A percentile compares a stretch with the other conserved stretches of the same genome.
Evolutionary conservation across 2,888 invertebrate genomes (phyloP).

Genomic region (Rhyacophila evoluta): DNA sequence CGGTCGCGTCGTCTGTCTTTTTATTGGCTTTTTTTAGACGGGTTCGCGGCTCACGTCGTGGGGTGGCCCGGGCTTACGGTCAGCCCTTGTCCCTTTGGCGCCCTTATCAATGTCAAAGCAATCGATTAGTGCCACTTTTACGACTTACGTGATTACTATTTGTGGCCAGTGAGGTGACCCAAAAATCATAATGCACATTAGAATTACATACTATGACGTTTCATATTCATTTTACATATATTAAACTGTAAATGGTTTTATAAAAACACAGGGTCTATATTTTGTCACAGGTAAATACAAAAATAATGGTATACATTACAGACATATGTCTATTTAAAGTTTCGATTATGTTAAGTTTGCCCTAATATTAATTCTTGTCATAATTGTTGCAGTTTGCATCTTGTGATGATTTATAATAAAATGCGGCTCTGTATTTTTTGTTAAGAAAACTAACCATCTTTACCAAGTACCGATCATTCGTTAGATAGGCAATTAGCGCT

Average conservation of each 20-base stretch:
- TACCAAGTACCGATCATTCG: neutral
- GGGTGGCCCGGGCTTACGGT: conserved; percentile 30
- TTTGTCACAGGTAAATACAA: too few species aligned
- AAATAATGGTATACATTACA: too few species aligned
- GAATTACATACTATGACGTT: too few species aligned
- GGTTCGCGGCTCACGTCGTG: conserved; percentile 60
- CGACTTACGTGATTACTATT: neutral
- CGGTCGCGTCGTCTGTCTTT: conserved; percentile 60
- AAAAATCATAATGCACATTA: neutral
- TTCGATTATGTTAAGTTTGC: too few species aligned
- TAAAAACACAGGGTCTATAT: too few species aligned
- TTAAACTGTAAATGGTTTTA: too few species aligned
- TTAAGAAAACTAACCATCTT: neutral
- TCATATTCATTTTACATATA: too few species aligned
- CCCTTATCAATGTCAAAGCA: neutral
- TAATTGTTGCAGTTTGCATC: too few species aligned
- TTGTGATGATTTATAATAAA: too few species aligned
- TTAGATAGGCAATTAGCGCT: too few species aligned
- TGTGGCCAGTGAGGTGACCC: neutral
- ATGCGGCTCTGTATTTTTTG: neutral
- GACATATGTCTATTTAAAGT: too few species aligned
- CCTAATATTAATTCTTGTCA: too few species aligned
- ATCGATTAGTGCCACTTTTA: neutral
- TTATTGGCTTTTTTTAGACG: conserved; percentile 71
- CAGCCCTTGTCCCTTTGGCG: conserved; percentile 37